These are phyloP conservation scores for Zonitis immaculata DNA, from an alignment of 2,888 invertebrate genomes.

Conservation along the genomic window DNA sequence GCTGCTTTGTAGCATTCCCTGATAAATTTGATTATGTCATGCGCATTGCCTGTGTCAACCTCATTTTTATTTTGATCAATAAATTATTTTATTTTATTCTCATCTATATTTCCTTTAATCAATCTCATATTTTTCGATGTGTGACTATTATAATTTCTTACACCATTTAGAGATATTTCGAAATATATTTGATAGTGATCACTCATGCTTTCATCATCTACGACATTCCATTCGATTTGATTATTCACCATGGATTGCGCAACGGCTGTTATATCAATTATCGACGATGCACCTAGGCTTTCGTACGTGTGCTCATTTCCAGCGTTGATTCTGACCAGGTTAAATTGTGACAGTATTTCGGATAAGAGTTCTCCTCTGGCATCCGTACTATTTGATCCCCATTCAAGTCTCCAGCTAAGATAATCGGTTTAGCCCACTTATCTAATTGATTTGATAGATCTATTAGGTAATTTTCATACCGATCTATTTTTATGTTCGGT, in stretches of 20 bases:
- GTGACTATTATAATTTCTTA: too few relatives aligned
- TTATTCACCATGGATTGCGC: neutral
- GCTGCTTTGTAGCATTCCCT: neutral
- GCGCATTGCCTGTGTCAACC: too few relatives aligned
- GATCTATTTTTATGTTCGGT: too few relatives aligned
- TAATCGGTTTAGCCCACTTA: neutral
- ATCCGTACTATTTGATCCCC: neutral
- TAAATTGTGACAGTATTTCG: neutral
- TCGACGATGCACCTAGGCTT: too few relatives aligned
- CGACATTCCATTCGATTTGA: neutral
- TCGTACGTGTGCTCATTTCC: neutral
- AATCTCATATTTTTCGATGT: too few relatives aligned
- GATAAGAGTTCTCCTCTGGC: neutral
- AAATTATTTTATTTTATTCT: too few relatives aligned
- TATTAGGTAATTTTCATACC: too few relatives aligned
- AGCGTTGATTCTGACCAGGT: neutral
- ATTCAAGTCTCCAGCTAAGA: neutral
- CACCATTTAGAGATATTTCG: neutral
- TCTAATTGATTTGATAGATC: too few relatives aligned
- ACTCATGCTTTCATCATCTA: neutral
- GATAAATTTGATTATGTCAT: neutral
- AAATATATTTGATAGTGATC: neutral
- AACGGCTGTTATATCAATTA: neutral
- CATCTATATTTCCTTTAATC: too few relatives aligned
- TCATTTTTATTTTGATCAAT: too few relatives aligned